A percentile compares a stretch with the other conserved stretches of the same genome.
Conservation (phyloP, 2,113 vertebrate genomes). For the Cololabis saira region DNA sequence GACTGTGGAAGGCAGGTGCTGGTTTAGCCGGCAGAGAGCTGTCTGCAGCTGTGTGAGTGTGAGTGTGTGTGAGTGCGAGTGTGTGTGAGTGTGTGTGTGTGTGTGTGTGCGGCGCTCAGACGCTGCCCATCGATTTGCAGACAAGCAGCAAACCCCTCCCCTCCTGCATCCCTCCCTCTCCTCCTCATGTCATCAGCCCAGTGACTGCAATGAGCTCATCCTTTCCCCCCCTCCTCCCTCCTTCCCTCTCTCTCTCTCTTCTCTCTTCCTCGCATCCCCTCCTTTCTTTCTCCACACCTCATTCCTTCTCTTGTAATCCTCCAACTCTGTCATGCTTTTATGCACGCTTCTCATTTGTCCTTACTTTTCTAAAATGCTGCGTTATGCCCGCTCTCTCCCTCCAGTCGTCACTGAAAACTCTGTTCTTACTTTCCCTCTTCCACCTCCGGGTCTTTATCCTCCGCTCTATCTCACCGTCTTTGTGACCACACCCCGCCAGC, state of each 20-base stretch:
- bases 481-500: constrained; percentile 72
- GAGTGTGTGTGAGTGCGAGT: constrained; percentile 14
- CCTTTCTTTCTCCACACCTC: constrained; percentile 32
- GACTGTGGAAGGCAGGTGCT: constrained; percentile 18
- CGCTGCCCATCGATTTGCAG: constrained; percentile 69
- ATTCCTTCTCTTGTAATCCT: constrained; percentile 15
- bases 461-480: constrained; percentile 44
- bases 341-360: constrained; percentile 41
- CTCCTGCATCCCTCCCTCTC: constrained; percentile 9
- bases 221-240: constrained; percentile 31
- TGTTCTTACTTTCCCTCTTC: constrained; percentile 11
- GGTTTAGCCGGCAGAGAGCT: constrained; percentile 35
- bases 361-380: constrained; percentile 34
- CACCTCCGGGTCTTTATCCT: constrained; percentile 22
- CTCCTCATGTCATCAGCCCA: constrained; percentile 68
- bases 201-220: constrained; percentile 81
- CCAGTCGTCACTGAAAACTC: constrained; percentile 40
- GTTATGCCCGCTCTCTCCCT: constrained; percentile 34
- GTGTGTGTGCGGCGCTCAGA: constrained; percentile 56
- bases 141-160: constrained; percentile 58
- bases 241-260: constrained; percentile 1
- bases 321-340: constrained; percentile 50
- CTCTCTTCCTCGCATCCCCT: constrained; percentile 9
- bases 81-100: constrained; percentile 32
- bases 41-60: constrained; percentile 37